Evolutionary conservation across 2,888 invertebrate species (phyloP), one percentile per base, ranked within the genome.

Genomic region (Embidobia sp.): DNA sequence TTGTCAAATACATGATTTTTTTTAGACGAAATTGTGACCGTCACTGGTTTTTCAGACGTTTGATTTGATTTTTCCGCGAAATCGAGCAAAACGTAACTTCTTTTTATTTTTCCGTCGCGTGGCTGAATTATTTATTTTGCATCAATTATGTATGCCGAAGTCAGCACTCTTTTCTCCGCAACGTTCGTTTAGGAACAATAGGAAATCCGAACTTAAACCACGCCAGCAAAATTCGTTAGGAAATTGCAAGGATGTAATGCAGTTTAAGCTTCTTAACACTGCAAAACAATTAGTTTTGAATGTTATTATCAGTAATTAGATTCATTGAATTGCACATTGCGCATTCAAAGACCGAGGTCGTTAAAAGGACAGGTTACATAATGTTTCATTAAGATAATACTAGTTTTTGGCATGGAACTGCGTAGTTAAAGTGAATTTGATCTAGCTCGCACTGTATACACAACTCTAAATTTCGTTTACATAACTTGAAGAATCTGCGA

Each of bases 221-320:
- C 27, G 29, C 8, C 13, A n/a, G 19, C 13, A 7, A 31, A 15
- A 18, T 57, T 31, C 13, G 27, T 16, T 27, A 55, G n/a, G n/a
- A n/a, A n/a, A n/a, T n/a, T n/a, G n/a, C n/a, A n/a, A n/a, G n/a
- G n/a, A n/a, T n/a, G n/a, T n/a, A n/a, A n/a, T 16, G 40, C 7
- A 40, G 35, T 55, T 37, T 26, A 55, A 55, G 27, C 55, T 42
- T 27, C 40, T 40, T 40, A 55, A 40, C 27, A 10, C 35, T n/a
- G 27, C 35, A 27, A 40, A 40, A 55, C 40, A 55, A 55, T 55
- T 55, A 55, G 35, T 51, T 55, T 55, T 40, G 18, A 40, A 40
- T 55, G 40, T 55, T 55, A 55, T 55, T 55, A 37, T 55, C 40
- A 18, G 35, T 27, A 27, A 40, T 55, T 55, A 40, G 55, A 55